Conservation (phyloP, 2,797 vertebrate genomes). For the Acomys russatus region DNA sequence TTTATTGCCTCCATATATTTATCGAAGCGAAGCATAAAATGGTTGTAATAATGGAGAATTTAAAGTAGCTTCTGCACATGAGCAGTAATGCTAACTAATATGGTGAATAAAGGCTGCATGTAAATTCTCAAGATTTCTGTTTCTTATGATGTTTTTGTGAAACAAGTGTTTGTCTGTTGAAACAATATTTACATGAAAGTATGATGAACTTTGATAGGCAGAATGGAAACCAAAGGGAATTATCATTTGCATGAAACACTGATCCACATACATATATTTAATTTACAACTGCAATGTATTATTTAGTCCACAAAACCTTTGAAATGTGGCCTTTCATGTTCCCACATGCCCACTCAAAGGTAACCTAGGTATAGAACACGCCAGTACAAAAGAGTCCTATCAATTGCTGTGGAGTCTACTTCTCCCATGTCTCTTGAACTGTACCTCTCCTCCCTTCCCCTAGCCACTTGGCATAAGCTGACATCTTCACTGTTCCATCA, state of each 20-base stretch:
- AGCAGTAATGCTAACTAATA: conserved; percentile 82
- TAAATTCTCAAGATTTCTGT: conserved; percentile 76
- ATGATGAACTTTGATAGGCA: background rate
- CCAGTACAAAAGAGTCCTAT: background rate
- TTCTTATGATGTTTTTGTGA: conserved; percentile 47
- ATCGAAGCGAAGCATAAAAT: conserved; percentile 84
- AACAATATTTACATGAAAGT: background rate
- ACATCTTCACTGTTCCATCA: background rate
- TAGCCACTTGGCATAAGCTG: background rate
- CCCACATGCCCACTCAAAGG: background rate
- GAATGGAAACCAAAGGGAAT: background rate
- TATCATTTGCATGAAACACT: background rate
- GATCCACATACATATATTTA: background rate
- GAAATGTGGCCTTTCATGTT: background rate
- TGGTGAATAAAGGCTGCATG: conserved; percentile 71
- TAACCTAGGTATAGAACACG: background rate
- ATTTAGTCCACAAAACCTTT: background rate
- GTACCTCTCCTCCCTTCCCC: background rate
- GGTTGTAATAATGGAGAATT: conserved; percentile 83
- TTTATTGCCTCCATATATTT: conserved; percentile 85
- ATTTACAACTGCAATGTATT: conserved; percentile 8
- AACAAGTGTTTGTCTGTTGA: background rate
- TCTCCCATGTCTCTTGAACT: background rate
- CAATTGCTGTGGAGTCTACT: background rate
- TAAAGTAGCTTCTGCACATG: conserved; percentile 83